Evolutionary conservation across 1,140 invertebrate genomes (phyloP), one percentile per base, ranked within the genome.

Genomic region (Spodoptera litura): DNA sequence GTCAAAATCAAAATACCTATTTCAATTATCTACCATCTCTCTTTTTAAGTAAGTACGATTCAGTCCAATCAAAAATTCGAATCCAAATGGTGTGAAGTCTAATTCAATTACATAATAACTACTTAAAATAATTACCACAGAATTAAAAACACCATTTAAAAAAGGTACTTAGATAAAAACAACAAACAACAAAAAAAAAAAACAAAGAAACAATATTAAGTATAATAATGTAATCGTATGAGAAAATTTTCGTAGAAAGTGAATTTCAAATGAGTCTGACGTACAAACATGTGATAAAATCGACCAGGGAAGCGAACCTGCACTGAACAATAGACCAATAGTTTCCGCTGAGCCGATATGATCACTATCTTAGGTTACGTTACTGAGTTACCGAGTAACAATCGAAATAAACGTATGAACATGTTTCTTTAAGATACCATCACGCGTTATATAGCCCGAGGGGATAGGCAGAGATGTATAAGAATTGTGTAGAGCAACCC

Each of bases 171-270:
- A 62, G 4, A 31, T 44, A 15, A 38, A 3, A 0, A 15, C 10
- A 56, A 35, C n/a, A 20, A 62, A 8, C 35, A 61, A 20, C 20
- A 15, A 75, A 61, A 2, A 75, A 0, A 15, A 13, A 10, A 52
- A 74, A 74, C 38, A 55, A 56, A 27, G 38, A 2, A 56, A 13
- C 38, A 62, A 20, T n/a, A 61, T 56, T 68, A 75, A 76, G 15
- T 66, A 55, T 55, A n/a, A 78, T 61, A 78, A 62, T 66, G 55
- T 55, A 64, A 53, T 59, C 31, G 58, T 77, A 72, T 80, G 79
- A 58, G 79, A 80, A 80, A 35, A 72, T 70, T 80, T 80, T 68
- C 20, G 38, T 79, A 83, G 81, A 83, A 83, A 83, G 81, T 83
- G 66, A 52, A 83, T 80, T 81, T 44, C 4, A 79, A 82, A 78